Conservation (phyloP, 2,113 vertebrate genomes). For the Athene cunicularia region DNA sequence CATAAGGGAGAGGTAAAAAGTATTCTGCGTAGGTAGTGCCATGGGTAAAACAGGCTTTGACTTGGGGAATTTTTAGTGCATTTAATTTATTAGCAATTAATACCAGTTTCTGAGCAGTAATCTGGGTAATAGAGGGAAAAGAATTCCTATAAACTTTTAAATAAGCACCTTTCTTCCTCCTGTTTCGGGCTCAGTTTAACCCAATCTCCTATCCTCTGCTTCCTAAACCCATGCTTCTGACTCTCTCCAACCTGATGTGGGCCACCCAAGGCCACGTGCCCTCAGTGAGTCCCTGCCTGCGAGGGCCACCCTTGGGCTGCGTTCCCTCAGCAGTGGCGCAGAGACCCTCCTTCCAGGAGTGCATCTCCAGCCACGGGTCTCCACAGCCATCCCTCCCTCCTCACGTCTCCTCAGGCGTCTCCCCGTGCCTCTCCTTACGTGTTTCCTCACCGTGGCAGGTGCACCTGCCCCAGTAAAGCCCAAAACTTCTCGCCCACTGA, state of each 20-base stretch:
- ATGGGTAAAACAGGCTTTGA: background rate
- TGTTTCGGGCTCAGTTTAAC: background rate
- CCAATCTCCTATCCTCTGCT: background rate
- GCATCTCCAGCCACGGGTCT: rapidly evolving
- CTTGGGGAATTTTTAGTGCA: background rate
- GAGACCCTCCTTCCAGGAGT: background rate
- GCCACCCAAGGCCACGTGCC: rapidly evolving
- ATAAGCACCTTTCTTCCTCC: background rate
- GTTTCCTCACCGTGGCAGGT: too few relatives aligned
- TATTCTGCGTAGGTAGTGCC: background rate
- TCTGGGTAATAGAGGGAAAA: rapidly evolving
- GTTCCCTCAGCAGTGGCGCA: rapidly evolving
- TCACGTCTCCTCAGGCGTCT: rapidly evolving
- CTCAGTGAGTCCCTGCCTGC: background rate
- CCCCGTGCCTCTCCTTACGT: rapidly evolving
- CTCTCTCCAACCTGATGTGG: rapidly evolving
- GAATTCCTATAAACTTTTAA: background rate
- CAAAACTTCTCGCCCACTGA: background rate
- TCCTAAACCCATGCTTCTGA: background rate
- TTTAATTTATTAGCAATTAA: background rate
- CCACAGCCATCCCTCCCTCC: background rate
- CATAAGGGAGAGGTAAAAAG: background rate
- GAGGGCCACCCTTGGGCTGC: rapidly evolving
- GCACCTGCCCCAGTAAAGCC: background rate
- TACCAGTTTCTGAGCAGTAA: background rate